Evolutionary conservation across 2,888 invertebrate genomes (phyloP).

Genomic region (Griposia aprilina): DNA sequence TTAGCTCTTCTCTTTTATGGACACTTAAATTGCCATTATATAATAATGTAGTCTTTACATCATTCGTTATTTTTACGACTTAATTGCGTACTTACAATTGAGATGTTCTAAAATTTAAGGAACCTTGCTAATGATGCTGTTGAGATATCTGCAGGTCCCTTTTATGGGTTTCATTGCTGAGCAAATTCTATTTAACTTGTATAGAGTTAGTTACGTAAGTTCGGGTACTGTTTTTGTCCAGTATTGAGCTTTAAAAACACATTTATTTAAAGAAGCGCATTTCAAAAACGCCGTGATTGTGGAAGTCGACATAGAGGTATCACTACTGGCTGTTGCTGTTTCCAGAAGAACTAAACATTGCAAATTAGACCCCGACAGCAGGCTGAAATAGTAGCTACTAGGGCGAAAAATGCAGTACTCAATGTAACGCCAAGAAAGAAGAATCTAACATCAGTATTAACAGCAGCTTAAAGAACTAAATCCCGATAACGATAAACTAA

Average conservation of each 20-base stretch:
- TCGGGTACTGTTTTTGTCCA: background rate
- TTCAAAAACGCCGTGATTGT: too few species aligned
- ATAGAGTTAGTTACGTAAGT: background rate
- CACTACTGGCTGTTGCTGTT: too few species aligned
- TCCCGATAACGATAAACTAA: background rate
- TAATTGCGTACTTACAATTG: slow-evolving; percentile 54
- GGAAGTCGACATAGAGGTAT: too few species aligned
- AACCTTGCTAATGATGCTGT: slow-evolving; percentile 25
- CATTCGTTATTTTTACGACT: slow-evolving; percentile 58
- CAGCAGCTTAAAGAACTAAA: background rate
- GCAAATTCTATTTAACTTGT: background rate
- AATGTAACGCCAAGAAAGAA: too few species aligned
- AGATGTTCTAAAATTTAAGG: slow-evolving; percentile 39
- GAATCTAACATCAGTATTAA: too few species aligned
- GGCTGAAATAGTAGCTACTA: background rate
- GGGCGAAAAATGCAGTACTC: background rate
- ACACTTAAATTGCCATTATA: slow-evolving; percentile 74
- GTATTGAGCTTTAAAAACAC: too few species aligned
- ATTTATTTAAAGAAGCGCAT: too few species aligned
- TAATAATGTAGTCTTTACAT: slow-evolving; percentile 54
- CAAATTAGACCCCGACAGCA: background rate
- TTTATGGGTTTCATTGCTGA: slow-evolving; percentile 3
- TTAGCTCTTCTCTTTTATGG: slow-evolving; percentile 75
- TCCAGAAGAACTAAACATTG: too few species aligned
- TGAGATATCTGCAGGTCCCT: background rate